These are phyloP conservation scores for Muschampia plurimacula DNA, from an alignment of 2,888 invertebrate genomes.

Conservation along the genomic window DNA sequence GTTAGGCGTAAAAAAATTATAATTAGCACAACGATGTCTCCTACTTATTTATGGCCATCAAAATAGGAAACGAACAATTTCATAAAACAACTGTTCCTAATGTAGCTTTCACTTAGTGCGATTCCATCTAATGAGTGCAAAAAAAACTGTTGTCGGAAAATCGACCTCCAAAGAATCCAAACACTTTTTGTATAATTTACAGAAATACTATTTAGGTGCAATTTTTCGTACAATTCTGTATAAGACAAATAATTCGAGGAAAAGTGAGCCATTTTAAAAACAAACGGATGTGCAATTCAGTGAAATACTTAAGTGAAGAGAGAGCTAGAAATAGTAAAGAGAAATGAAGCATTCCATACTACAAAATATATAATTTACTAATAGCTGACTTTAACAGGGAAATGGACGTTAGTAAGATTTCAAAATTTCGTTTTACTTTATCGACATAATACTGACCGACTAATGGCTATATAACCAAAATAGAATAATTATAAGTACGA, in stretches of 20 bases:
- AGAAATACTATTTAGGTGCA: slow-evolving; percentile 63
- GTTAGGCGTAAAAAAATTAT: slow-evolving; percentile 38
- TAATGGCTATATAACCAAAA: neutral
- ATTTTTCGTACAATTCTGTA: slow-evolving; percentile 63
- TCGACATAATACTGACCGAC: slow-evolving; percentile 35
- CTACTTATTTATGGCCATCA: slow-evolving; percentile 55
- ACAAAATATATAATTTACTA: slow-evolving; percentile 75
- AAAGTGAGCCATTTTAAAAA: slow-evolving; percentile 86
- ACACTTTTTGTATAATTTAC: slow-evolving; percentile 33
- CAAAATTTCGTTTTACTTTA: slow-evolving; percentile 55
- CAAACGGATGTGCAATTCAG: slow-evolving; percentile 82
- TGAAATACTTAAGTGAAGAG: slow-evolving; percentile 82
- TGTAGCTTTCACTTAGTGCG: slow-evolving; percentile 60
- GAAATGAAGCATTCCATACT: slow-evolving; percentile 85
- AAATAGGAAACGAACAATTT: slow-evolving; percentile 38
- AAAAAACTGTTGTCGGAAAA: slow-evolving; percentile 29
- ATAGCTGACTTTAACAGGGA: slow-evolving; percentile 86
- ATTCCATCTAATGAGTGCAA: slow-evolving; percentile 68
- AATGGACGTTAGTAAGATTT: slow-evolving; percentile 75
- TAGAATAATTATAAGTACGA: neutral
- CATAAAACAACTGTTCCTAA: slow-evolving; percentile 52
- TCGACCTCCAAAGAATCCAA: slow-evolving; percentile 36
- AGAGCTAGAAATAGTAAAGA: slow-evolving; percentile 80
- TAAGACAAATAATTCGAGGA: slow-evolving; percentile 69
- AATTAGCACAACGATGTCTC: slow-evolving; percentile 53